A percentile compares a stretch with the other conserved stretches of the same genome.
Evolutionary conservation across 2,888 invertebrate genomes (phyloP).

Genomic region (Nymphalis polychloros): DNA sequence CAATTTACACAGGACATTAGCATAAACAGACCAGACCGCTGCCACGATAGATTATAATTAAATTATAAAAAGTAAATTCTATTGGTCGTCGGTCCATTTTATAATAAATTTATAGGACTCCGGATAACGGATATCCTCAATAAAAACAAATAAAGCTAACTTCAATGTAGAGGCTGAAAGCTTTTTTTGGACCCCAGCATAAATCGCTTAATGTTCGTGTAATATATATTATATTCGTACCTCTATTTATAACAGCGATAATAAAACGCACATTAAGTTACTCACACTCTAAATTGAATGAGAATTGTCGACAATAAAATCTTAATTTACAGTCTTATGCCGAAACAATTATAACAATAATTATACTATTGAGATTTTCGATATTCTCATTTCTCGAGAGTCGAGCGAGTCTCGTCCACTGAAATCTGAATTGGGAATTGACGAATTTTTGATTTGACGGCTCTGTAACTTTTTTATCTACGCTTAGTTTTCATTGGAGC

Average conservation of each 20-base stretch:
- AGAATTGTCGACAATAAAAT: slow-evolving; percentile 12
- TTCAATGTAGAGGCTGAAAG: slow-evolving; percentile 17
- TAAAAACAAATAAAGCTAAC: slow-evolving; percentile 46
- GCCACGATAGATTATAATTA: slow-evolving; percentile 49
- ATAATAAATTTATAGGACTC: slow-evolving; percentile 39
- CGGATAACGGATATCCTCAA: slow-evolving; percentile 75
- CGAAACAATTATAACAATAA: slow-evolving; percentile 19
- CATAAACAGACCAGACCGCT: slow-evolving; percentile 7
- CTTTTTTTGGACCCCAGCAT: slow-evolving; percentile 14
- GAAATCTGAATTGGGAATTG: slow-evolving; percentile 17
- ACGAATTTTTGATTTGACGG: slow-evolving; percentile 26
- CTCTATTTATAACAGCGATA: slow-evolving; percentile 16
- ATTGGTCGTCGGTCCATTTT: slow-evolving; percentile 10
- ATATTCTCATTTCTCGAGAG: slow-evolving; percentile 7
- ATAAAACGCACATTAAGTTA: slow-evolving; percentile 16
- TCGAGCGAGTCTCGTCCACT: too few species aligned
- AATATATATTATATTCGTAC: slow-evolving; percentile 10
- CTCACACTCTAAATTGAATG: slow-evolving; percentile 6
- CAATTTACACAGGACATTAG: background rate
- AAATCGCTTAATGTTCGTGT: slow-evolving; percentile 9
- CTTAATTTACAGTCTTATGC: slow-evolving; percentile 17
- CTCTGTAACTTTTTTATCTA: slow-evolving; percentile 29
- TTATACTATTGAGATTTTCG: slow-evolving; percentile 19
- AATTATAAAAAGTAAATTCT: slow-evolving; percentile 50
- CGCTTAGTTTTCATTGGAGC: slow-evolving; percentile 39